Base-by-base conservation (phyloP, 2,888 invertebrate genomes). In the Alloscopus bannaensis region DNA sequence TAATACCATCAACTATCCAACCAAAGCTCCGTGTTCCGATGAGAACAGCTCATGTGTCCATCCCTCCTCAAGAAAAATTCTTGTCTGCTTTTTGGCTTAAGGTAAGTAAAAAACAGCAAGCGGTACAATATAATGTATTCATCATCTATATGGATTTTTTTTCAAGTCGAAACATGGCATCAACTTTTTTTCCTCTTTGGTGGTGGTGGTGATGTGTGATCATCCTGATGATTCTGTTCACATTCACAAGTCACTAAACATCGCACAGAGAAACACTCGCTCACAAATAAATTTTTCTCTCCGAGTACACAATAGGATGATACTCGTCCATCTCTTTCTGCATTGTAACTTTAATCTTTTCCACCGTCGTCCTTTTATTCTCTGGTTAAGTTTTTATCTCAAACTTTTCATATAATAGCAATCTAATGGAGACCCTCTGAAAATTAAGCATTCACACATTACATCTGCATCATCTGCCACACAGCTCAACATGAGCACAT, bases 371-470 rank as follows among this genome's bases (percentile, higher is more conserved):
- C 40, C 52, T 26, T 62, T 68, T 68, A 50, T 62, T 60, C 69
- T 47, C 20, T 47, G 20, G 8, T n/a, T n/a, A n/a, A n/a, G n/a
- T n/a, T 47, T 47, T 68, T 55, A 55, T 16, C 31, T 26, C 47
- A 31, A 3, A 59, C 28, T 8, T 18, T 2, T 2, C 8, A 31
- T n/a, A 28, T 11, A 55, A 6, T 18, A 3, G 6, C 18, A 24
- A 22, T 8, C 6, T 59, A 36, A 52, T n/a, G n/a, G 31, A 68
- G 42, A 64, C 45, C 29, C 47, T 52, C 52, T 40, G 62, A 72
- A 64, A 76, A 77, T 77, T 77, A 77, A 70, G 40, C 31, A 77
- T 77, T 77, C 77, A 76, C 50, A 55, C 65, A 75, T 57, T 45
- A 65, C 50, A 55, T 28, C 24, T 40, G 62, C 77, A 77, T n/a